A percentile compares a stretch with the other conserved stretches of the same genome.
phyloP scores from a whole-genome alignment of 2,888 invertebrate species.

The Drosophila kuntzei region DNA sequence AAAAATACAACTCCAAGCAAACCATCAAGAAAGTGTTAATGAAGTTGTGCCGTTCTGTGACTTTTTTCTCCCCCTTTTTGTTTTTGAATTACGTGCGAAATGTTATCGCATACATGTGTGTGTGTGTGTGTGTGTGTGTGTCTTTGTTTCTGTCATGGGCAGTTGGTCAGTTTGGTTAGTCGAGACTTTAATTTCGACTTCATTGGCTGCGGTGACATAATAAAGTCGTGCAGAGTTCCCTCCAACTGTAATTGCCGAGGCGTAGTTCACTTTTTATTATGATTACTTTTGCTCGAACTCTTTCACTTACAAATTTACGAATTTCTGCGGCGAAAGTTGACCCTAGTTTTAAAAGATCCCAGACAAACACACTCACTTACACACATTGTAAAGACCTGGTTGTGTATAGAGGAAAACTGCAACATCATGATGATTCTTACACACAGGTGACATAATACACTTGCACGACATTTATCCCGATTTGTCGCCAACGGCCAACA shows the following conservation, averaged over 20 bases:
- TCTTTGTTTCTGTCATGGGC: slow-evolving; percentile 53
- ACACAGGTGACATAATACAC: slow-evolving; percentile 86
- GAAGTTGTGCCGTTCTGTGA: slow-evolving; percentile 70
- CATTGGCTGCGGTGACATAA: slow-evolving; percentile 66
- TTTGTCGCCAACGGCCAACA: slow-evolving; percentile 75
- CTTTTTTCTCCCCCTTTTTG: slow-evolving; percentile 29
- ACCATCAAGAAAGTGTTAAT: slow-evolving; percentile 73
- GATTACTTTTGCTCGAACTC: slow-evolving; percentile 38
- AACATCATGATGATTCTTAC: slow-evolving; percentile 63
- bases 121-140: slow-evolving; percentile 8
- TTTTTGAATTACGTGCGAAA: slow-evolving; percentile 76
- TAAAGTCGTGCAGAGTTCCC: slow-evolving; percentile 46
- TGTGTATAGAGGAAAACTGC: slow-evolving; percentile 52
- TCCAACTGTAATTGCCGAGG: slow-evolving; percentile 35
- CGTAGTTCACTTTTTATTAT: slow-evolving; percentile 50
- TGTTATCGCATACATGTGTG: slow-evolving; percentile 48
- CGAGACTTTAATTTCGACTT: slow-evolving; percentile 51
- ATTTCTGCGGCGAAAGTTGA: slow-evolving; percentile 54
- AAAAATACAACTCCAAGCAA: slow-evolving; percentile 22
- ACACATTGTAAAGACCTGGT: slow-evolving; percentile 4
- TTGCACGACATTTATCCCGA: slow-evolving; percentile 86
- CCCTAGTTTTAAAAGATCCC: slow-evolving; percentile 25
- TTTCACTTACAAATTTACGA: slow-evolving; percentile 37
- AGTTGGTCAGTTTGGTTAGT: slow-evolving; percentile 35
- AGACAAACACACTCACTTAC: background rate